phyloP scores from a whole-genome alignment of 2,888 invertebrate species.

The Listrodromus nycthemerus region DNA sequence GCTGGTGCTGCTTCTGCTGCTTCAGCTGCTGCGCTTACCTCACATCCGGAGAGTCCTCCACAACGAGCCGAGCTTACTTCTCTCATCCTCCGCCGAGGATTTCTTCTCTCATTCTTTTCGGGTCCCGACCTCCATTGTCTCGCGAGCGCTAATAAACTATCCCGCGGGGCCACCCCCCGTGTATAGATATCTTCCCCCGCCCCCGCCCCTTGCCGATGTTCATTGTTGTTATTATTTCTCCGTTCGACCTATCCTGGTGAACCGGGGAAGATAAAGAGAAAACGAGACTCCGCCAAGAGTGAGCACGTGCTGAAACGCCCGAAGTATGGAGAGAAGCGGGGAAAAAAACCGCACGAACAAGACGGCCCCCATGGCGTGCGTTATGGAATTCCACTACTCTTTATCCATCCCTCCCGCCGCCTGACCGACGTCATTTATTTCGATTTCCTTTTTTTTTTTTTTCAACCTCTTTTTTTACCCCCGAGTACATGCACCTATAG shows the following conservation, averaged over 20 bases:
- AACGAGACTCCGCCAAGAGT: constrained; percentile 46
- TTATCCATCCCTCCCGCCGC: constrained; percentile 59
- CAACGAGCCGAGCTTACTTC: constrained; percentile 52
- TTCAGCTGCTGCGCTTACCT: constrained; percentile 72
- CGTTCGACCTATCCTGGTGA: constrained; percentile 40
- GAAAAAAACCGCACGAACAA: constrained; percentile 69
- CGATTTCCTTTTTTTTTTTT: constrained; percentile 22
- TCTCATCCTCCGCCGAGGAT: constrained; percentile 63
- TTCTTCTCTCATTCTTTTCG: constrained; percentile 80
- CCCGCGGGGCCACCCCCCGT: constrained; percentile 79
- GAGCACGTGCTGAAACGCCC: constrained; percentile 47
- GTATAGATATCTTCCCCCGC: constrained; percentile 56
- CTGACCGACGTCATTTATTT: constrained; percentile 11
- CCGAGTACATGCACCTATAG: constrained; percentile 29
- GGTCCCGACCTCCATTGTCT: constrained; percentile 84
- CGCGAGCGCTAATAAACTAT: constrained; percentile 83
- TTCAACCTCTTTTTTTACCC: constrained; percentile 7
- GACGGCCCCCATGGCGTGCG: constrained; percentile 74
- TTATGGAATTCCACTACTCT: constrained; percentile 76
- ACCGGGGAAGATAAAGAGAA: constrained; percentile 52
- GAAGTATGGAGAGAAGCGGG: constrained; percentile 53
- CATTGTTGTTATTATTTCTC: constrained; percentile 79
- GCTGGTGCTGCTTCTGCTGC: constrained; percentile 66
- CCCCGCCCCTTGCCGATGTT: constrained; percentile 27
- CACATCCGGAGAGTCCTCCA: constrained; percentile 61